A percentile compares a stretch with the other conserved stretches of the same genome.
phyloP scores from a whole-genome alignment of 2,113 vertebrate genomes.

The Carettochelys insculpta region DNA sequence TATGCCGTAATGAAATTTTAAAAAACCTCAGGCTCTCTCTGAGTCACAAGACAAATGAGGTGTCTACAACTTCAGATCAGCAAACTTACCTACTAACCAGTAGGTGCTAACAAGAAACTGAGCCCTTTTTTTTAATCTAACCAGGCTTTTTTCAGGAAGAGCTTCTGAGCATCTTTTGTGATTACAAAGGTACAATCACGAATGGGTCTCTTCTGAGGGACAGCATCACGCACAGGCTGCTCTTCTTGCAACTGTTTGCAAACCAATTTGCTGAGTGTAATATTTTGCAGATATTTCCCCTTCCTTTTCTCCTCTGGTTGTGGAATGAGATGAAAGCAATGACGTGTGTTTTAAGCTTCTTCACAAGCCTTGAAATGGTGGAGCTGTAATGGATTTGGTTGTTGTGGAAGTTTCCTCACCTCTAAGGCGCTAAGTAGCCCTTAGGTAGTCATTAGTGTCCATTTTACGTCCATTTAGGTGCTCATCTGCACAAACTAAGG shows the following conservation, averaged over 20 bases:
- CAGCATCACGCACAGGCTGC: slow-evolving; percentile 22
- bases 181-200: background rate
- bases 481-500: background rate
- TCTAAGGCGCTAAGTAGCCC: background rate
- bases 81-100: background rate
- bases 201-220: slow-evolving; percentile 1
- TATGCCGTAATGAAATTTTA: background rate
- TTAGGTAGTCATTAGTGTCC: background rate
- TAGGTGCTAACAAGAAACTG: slow-evolving; percentile 16
- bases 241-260: slow-evolving; percentile 1
- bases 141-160: background rate
- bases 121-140: slow-evolving; percentile 22
- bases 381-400: background rate
- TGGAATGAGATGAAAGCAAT: rapidly evolving
- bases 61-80: background rate
- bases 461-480: background rate
- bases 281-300: slow-evolving; percentile 4
- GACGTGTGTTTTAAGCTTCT: background rate
- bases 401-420: background rate
- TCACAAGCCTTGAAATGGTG: background rate
- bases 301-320: background rate
- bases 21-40: background rate
- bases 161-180: background rate
- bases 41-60: background rate
- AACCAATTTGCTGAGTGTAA: background rate